These are phyloP conservation scores for Bursaphelenchus okinawaensis DNA, from an alignment of 2,888 invertebrate species.

Conservation along the genomic window DNA sequence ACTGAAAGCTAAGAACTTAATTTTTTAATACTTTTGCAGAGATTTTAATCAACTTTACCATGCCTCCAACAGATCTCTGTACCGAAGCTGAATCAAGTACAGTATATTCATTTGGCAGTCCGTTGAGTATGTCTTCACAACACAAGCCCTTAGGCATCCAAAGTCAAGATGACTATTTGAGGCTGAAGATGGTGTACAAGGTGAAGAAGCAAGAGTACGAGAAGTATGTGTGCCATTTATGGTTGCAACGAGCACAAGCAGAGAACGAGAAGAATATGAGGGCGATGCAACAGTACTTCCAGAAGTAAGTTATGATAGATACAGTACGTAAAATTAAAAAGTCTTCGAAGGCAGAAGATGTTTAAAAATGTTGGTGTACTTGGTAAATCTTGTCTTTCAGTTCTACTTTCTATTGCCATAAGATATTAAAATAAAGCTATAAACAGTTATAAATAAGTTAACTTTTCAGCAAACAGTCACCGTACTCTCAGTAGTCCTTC, in stretches of 20 bases:
- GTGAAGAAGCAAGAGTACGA: not conserved
- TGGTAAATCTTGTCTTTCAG: too few species aligned
- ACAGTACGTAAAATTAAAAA: too few species aligned
- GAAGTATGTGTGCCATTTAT: not conserved
- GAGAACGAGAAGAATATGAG: not conserved
- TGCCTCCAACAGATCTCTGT: not conserved
- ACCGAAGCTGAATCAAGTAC: not conserved
- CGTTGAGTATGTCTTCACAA: not conserved
- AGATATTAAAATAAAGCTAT: too few species aligned
- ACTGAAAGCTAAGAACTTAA: too few species aligned
- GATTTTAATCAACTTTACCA: not conserved
- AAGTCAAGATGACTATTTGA: not conserved
- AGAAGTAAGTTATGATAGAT: not conserved
- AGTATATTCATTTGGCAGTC: not conserved
- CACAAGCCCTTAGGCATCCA: not conserved
- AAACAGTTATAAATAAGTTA: too few species aligned
- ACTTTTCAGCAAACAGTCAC: not conserved
- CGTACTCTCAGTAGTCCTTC: not conserved
- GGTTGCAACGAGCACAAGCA: not conserved
- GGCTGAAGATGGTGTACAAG: not conserved
- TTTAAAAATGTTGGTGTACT: too few species aligned
- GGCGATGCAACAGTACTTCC: not conserved
- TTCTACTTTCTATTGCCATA: too few species aligned
- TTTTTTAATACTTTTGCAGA: not conserved
- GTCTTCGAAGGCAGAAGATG: too few species aligned